These are phyloP conservation scores for Pseudanteris insignis DNA, from an alignment of 2,888 invertebrate genomes.

Conservation along the genomic window DNA sequence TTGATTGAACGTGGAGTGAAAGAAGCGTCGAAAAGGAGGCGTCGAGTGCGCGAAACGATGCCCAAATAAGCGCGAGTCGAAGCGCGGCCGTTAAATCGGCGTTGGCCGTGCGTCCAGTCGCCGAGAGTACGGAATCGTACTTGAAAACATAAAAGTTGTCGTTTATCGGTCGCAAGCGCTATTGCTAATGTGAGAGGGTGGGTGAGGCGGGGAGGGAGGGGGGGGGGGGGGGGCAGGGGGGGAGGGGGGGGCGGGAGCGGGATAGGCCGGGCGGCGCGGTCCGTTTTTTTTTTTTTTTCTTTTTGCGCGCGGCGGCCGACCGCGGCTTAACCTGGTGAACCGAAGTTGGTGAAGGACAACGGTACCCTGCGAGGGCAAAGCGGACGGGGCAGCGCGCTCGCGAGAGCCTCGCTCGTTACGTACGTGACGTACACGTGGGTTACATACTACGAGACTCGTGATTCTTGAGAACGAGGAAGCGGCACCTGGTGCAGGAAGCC, in stretches of 20 bases:
- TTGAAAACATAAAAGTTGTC: no score
- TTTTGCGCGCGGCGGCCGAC: constrained; percentile 37
- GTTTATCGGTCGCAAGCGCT: no score
- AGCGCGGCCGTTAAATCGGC: no score
- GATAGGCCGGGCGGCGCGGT: no score
- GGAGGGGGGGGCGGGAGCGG: neutral
- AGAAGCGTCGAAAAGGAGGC: no score
- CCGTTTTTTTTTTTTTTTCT: no score
- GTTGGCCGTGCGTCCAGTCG: no score
- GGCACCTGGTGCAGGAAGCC: constrained; percentile 51
- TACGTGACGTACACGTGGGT: constrained; percentile 42
- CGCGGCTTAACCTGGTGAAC: constrained; percentile 50
- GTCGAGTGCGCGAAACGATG: no score
- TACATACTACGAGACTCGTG: constrained; percentile 45
- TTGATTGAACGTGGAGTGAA: no score
- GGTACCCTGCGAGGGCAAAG: constrained; percentile 47
- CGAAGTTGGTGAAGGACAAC: constrained; percentile 55
- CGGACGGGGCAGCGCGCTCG: constrained; percentile 9
- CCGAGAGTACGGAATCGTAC: no score
- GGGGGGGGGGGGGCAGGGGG: neutral
- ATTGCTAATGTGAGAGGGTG: no score
- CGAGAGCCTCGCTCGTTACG: constrained; percentile 34
- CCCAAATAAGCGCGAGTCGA: no score
- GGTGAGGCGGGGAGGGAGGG: neutral
- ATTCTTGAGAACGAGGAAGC: constrained; percentile 54